A percentile compares a stretch with the other conserved stretches of the same genome.
Evolutionary conservation across 2,113 vertebrate species (phyloP).

Genomic region (Brevimyrus niger): DNA sequence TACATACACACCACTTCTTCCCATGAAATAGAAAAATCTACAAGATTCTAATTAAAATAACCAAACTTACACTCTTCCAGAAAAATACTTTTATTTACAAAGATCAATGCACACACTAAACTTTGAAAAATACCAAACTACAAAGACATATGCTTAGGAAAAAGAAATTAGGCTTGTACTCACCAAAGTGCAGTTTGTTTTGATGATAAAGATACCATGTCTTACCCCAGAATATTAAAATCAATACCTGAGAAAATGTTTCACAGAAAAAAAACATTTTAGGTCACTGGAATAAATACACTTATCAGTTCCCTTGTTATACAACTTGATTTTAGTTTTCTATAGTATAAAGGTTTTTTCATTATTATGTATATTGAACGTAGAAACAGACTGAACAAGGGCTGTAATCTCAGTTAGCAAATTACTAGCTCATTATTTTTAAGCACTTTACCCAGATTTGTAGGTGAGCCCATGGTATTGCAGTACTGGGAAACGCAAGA

Average conservation of each 20-base stretch:
- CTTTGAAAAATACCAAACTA: background rate
- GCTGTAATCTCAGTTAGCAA: background rate
- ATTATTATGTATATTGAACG: background rate
- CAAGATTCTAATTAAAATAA: background rate
- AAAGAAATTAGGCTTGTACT: background rate
- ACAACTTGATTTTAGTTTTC: background rate
- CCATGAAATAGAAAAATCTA: background rate
- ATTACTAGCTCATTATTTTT: background rate
- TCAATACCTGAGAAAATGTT: background rate
- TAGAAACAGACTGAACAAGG: background rate
- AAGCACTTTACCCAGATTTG: background rate
- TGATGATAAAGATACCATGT: background rate
- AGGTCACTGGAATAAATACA: background rate
- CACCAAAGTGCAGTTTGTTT: background rate
- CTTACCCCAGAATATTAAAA: background rate
- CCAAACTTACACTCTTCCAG: background rate
- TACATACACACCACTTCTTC: background rate
- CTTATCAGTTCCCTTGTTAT: background rate
- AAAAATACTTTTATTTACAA: background rate
- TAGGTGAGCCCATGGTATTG: background rate
- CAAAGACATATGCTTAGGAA: background rate
- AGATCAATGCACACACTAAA: background rate
- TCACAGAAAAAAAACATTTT: background rate
- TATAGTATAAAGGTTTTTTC: background rate
- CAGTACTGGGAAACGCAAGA: background rate